Evolutionary conservation across 2,797 vertebrate species (phyloP).

Genomic region (Fundulus diaphanus): DNA sequence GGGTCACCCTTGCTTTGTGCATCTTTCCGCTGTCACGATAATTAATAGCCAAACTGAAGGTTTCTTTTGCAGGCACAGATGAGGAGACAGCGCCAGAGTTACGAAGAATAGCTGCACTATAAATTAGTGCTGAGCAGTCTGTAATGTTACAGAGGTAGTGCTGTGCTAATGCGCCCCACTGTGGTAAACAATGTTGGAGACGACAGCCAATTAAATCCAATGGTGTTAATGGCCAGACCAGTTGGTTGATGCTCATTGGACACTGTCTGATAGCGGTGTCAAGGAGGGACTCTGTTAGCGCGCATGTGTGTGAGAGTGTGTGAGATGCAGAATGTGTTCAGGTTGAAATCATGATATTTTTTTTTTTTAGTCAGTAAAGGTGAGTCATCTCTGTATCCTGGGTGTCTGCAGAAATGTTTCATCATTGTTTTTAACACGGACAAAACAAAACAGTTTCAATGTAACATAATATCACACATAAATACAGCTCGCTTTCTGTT

Average conservation of each 20-base stretch:
- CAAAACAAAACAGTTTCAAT: constrained; percentile 25
- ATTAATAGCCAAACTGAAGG: constrained; percentile 77
- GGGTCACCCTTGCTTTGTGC: constrained; percentile 79
- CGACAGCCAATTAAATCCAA: constrained; percentile 70
- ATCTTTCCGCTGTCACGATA: constrained; percentile 78
- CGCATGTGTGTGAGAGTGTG: not conserved
- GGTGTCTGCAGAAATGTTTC: constrained; percentile 7
- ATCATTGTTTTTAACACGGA: constrained; percentile 5
- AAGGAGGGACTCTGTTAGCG: constrained; percentile 18
- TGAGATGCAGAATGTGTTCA: constrained; percentile 18
- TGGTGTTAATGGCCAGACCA: constrained; percentile 59
- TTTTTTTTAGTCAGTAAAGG: constrained; percentile 28
- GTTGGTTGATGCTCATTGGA: constrained; percentile 62
- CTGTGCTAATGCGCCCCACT: constrained; percentile 54
- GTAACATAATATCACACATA: not conserved
- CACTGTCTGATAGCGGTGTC: constrained; percentile 32
- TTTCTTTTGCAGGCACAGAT: constrained; percentile 75
- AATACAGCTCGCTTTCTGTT: not conserved
- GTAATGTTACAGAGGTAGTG: constrained; percentile 56
- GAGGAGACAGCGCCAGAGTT: constrained; percentile 60
- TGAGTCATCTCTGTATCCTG: constrained; percentile 40
- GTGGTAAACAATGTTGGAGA: constrained; percentile 55
- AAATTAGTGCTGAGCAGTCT: constrained; percentile 71
- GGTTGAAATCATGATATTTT: constrained; percentile 35
- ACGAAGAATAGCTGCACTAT: constrained; percentile 63